Percentiles rank a stretch among this genome's conserved stretches.
phyloP scores from a whole-genome alignment of 2,888 invertebrate species.

The Adela reaumurella region DNA sequence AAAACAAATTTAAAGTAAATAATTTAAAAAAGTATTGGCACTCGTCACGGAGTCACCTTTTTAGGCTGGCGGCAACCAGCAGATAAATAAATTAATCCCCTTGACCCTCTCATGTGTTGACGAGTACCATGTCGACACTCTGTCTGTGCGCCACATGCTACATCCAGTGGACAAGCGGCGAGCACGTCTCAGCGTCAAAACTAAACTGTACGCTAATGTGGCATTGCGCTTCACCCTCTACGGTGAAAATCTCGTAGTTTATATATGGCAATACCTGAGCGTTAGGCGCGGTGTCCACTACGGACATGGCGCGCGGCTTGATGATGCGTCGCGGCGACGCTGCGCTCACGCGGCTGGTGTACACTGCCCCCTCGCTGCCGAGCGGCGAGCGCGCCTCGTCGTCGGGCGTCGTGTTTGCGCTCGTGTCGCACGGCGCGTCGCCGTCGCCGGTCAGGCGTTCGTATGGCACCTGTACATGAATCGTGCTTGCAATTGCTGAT shows the following conservation, averaged over 20 bases:
- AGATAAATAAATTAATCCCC: no score
- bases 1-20: no score
- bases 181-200: no score
- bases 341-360: slow-evolving; percentile 29
- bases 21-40: no score
- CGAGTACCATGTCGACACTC: slow-evolving; percentile 71
- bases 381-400: slow-evolving; percentile 3
- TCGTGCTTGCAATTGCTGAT: no score
- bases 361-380: background rate
- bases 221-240: no score
- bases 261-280: no score
- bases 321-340: slow-evolving; percentile 35
- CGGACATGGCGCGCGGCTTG: slow-evolving; percentile 7
- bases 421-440: slow-evolving; percentile 30
- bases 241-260: no score
- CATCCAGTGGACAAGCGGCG: slow-evolving; percentile 13
- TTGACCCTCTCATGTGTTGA: slow-evolving; percentile 76
- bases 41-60: no score
- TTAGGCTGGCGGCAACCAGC: no score
- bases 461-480: slow-evolving; percentile 21
- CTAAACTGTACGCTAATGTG: no score
- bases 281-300: background rate
- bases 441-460: slow-evolving; percentile 32
- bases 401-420: slow-evolving; percentile 10
- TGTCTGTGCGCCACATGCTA: slow-evolving; percentile 38